Conservation (phyloP, 2,113 vertebrate genomes). For the Nerophis ophidion region DNA sequence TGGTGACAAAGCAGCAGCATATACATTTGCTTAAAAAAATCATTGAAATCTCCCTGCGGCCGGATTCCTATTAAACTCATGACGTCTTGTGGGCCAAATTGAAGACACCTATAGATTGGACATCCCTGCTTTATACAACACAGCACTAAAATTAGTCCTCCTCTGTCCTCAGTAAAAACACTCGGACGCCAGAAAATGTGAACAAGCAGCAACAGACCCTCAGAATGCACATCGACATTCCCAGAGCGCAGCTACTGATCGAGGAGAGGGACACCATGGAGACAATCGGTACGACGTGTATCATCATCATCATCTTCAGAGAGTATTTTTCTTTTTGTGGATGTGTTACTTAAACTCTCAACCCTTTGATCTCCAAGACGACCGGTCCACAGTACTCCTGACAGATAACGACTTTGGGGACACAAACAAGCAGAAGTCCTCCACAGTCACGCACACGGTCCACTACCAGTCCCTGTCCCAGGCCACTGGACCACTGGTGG, state of each 20-base stretch:
- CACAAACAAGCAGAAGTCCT: constrained; percentile 91
- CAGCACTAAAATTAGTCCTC: constrained; percentile 21
- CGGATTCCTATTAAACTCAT: no score
- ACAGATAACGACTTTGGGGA: constrained; percentile 97
- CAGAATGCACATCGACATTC: constrained; percentile 98
- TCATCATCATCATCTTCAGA: background rate
- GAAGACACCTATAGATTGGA: no score
- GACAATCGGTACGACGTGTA: constrained; percentile 82
- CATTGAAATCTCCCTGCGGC: no score
- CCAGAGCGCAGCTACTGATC: constrained; percentile 95
- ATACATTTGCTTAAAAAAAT: no score
- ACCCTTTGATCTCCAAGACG: constrained; percentile 68
- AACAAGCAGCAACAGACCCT: constrained; percentile 97
- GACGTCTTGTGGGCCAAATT: no score
- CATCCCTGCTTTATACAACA: constrained; percentile 32
- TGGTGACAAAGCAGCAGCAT: no score
- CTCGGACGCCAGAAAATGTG: constrained; percentile 90
- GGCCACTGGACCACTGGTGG: constrained; percentile 93
- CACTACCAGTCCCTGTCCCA: constrained; percentile 98
- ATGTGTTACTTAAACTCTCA: background rate
- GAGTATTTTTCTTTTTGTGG: background rate
- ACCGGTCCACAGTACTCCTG: constrained; percentile 91
- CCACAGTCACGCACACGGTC: constrained; percentile 96
- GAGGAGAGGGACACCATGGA: constrained; percentile 98
- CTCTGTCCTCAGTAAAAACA: constrained; percentile 83